phyloP scores from a whole-genome alignment of 2,888 invertebrate species.

The Neoaliturus tenellus region DNA sequence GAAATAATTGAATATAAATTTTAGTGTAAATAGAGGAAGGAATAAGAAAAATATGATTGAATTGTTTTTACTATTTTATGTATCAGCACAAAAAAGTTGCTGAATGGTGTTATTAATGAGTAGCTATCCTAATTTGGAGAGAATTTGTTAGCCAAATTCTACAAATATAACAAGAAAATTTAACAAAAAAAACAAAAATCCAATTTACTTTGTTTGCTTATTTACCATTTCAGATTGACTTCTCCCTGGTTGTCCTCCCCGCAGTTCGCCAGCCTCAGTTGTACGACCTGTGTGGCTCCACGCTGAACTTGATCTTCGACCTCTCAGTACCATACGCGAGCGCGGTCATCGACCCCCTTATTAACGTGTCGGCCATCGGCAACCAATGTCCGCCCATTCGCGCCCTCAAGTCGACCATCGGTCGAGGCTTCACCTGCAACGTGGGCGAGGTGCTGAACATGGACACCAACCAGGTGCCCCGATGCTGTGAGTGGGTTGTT shows the following conservation, averaged over 20 bases:
- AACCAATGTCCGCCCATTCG: conserved; percentile 95
- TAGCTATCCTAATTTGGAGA: no score
- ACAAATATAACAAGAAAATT: no score
- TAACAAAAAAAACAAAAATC: no score
- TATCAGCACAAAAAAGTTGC: no score
- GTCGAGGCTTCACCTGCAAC: conserved; percentile 94
- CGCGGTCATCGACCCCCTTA: conserved; percentile 90
- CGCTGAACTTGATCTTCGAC: conserved; percentile 94
- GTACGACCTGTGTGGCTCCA: conserved; percentile 96
- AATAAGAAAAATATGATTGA: no score
- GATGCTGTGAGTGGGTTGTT: conserved; percentile 95
- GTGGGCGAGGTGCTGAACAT: conserved; percentile 96
- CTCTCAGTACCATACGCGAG: conserved; percentile 95
- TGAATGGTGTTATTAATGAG: no score
- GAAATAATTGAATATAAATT: no score
- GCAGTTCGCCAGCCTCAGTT: conserved; percentile 93
- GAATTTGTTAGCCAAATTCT: no score
- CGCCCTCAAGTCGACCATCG: conserved; percentile 89
- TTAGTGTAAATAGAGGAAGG: no score
- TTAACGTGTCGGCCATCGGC: conserved; percentile 93
- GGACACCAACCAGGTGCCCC: conserved; percentile 93
- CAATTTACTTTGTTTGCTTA: no score
- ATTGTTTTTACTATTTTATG: no score
- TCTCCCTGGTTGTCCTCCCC: conserved; percentile 90
- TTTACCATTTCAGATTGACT: conserved; percentile 90